Percentiles rank a stretch among this genome's conserved stretches.
Conservation (phyloP, 2,888 invertebrate species). For the Euzophera pinguis region DNA sequence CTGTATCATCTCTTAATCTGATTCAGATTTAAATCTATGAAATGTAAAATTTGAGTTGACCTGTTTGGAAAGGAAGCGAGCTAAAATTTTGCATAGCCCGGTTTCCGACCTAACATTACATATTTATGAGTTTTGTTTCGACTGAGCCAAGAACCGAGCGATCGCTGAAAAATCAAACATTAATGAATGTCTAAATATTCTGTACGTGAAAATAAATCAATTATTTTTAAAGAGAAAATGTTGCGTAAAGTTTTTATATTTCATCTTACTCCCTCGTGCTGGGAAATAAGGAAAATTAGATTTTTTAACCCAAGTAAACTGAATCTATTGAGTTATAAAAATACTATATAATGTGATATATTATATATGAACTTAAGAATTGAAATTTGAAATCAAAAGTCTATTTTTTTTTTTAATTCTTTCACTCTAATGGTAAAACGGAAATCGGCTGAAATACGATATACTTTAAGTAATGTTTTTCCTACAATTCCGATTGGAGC, state of each 20-base stretch:
- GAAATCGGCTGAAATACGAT: too few species aligned
- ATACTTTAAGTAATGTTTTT: too few species aligned
- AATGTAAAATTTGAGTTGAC: conserved; percentile 61
- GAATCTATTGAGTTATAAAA: too few species aligned
- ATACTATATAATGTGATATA: too few species aligned
- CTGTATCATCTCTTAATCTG: conserved; percentile 28
- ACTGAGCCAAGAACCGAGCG: conserved; percentile 34
- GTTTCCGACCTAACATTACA: conserved; percentile 60
- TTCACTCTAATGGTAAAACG: too few species aligned
- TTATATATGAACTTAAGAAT: too few species aligned
- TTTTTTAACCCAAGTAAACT: too few species aligned
- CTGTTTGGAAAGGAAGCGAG: conserved; percentile 51
- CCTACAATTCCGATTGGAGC: too few species aligned
- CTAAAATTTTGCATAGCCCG: conserved; percentile 58
- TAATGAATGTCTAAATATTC: conserved; percentile 75
- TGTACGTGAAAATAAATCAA: conserved; percentile 70
- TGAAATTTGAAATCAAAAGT: too few species aligned
- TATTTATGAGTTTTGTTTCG: conserved; percentile 75
- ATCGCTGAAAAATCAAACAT: conserved; percentile 73
- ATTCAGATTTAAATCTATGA: conserved; percentile 42
- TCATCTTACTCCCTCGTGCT: too few species aligned
- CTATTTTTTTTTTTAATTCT: too few species aligned
- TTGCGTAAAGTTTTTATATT: background rate
- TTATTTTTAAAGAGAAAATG: conserved; percentile 39
- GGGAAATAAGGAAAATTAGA: too few species aligned